Evolutionary conservation across 2,888 invertebrate species (phyloP).

Genomic region (Papilio elwesi): DNA sequence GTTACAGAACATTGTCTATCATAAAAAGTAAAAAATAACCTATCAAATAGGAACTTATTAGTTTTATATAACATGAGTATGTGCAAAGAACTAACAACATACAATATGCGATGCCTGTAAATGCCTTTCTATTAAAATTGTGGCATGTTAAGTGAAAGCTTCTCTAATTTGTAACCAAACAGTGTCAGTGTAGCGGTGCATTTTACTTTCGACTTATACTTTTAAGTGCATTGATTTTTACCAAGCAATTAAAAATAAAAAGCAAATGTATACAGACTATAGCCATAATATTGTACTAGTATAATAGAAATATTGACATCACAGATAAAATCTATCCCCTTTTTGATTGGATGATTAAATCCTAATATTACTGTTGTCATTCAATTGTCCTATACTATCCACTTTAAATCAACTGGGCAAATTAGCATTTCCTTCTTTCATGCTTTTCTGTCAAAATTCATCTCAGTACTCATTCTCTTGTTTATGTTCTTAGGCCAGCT

Average conservation of each 20-base stretch:
- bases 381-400: too few species aligned
- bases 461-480: too few species aligned
- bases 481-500: too few species aligned
- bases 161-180: conserved; percentile 34
- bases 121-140: neutral
- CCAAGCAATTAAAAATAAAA: neutral
- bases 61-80: neutral
- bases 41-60: neutral
- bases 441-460: too few species aligned
- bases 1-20: neutral
- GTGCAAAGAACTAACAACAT: neutral
- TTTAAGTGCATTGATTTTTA: conserved; percentile 3
- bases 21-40: neutral
- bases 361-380: too few species aligned
- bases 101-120: neutral
- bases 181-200: conserved; percentile 8
- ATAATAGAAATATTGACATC: too few species aligned
- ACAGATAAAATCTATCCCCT: too few species aligned
- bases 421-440: too few species aligned
- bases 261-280: neutral
- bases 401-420: too few species aligned
- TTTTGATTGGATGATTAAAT: too few species aligned
- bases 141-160: conserved; percentile 25
- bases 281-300: neutral
- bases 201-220: conserved; percentile 24